Conservation (phyloP, 2,888 invertebrate genomes). For the Heliconius sara region DNA sequence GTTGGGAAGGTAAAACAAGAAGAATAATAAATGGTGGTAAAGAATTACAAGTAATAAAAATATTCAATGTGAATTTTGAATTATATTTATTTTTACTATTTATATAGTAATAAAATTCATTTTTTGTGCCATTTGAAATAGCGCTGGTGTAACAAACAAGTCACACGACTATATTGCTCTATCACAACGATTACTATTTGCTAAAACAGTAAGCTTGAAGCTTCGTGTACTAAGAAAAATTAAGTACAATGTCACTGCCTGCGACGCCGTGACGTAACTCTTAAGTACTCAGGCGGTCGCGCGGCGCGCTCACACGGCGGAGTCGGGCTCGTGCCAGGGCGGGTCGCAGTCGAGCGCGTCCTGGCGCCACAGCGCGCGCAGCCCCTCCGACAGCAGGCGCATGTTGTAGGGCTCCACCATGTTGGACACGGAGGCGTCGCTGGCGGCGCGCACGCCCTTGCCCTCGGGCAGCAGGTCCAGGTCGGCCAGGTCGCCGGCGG, state of each 20-base stretch:
- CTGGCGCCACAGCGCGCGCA: slow-evolving; percentile 77
- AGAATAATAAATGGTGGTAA: too few relatives aligned
- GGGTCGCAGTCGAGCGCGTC: slow-evolving; percentile 77
- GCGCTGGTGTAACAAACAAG: background rate
- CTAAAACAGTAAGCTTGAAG: background rate
- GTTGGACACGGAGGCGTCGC: slow-evolving; percentile 65
- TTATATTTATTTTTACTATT: background rate
- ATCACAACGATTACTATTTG: slow-evolving; percentile 7
- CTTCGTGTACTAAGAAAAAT: slow-evolving; percentile 1
- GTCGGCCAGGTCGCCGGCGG: slow-evolving; percentile 57
- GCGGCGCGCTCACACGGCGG: slow-evolving; percentile 68
- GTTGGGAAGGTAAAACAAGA: too few relatives aligned
- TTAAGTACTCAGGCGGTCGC: slow-evolving; percentile 1
- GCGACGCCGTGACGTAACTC: background rate
- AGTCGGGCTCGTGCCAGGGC: slow-evolving; percentile 80
- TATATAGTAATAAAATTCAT: background rate
- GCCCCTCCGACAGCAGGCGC: slow-evolving; percentile 71
- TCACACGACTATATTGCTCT: background rate
- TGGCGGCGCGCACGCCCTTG: slow-evolving; percentile 58
- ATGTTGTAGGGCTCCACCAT: slow-evolving; percentile 78
- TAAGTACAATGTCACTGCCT: slow-evolving; percentile 14
- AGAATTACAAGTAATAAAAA: background rate
- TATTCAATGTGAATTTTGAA: background rate
- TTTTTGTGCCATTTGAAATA: background rate
- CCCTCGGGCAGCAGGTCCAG: slow-evolving; percentile 67